Conservation (phyloP, 1,140 invertebrate species). For the Papilio polytes region DNA sequence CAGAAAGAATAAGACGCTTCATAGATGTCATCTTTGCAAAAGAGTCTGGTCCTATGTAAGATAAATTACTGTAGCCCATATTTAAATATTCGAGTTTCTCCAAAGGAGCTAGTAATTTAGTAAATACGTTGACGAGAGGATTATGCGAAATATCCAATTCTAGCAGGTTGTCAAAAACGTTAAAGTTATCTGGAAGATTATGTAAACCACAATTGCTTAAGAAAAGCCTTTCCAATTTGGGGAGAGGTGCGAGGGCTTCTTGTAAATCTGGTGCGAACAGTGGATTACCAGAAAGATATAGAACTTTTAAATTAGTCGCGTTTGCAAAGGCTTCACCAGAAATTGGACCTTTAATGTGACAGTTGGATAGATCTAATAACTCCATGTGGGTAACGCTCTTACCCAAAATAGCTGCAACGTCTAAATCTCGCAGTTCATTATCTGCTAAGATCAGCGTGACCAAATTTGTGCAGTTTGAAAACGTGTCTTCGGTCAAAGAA, state of each 20-base stretch:
- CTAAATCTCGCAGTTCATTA: conserved; percentile 87
- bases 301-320: conserved; percentile 86
- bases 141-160: conserved; percentile 89
- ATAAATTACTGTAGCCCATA: conserved; percentile 89
- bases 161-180: conserved; percentile 86
- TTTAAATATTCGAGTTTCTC: conserved; percentile 88
- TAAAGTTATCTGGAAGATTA: conserved; percentile 87
- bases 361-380: conserved; percentile 88
- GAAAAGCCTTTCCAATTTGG: conserved; percentile 87
- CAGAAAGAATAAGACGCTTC: conserved; percentile 87
- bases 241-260: conserved; percentile 87
- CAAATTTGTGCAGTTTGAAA: conserved; percentile 87
- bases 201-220: conserved; percentile 87
- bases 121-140: conserved; percentile 88
- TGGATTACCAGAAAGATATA: conserved; percentile 88
- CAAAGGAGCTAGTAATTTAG: conserved; percentile 86
- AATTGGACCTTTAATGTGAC: conserved; percentile 87
- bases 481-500: conserved; percentile 87
- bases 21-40: conserved; percentile 89
- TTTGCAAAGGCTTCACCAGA: conserved; percentile 89
- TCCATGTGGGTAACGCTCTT: conserved; percentile 87
- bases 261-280: conserved; percentile 87
- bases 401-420: conserved; percentile 87
- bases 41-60: conserved; percentile 86
- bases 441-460: conserved; percentile 87